Base-by-base conservation (phyloP, 2,113 vertebrate genomes). In the Onychostoma macrolepis region DNA sequence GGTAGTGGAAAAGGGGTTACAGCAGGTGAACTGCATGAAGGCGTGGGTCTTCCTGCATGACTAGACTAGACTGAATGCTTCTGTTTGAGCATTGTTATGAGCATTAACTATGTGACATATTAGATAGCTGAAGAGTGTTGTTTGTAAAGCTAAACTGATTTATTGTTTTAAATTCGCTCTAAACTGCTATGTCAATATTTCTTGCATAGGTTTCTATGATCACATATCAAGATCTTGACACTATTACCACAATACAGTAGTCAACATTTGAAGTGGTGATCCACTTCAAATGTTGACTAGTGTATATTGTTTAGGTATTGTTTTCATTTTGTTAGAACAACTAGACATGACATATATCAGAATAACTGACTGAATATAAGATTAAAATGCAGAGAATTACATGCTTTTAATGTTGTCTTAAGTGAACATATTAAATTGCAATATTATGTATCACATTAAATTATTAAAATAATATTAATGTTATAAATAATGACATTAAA, bases 1-100 rank as follows among this genome's bases (percentile, higher is more conserved):
- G 28, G 89, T 91, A 86, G 82, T 89, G 83, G 89, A 89, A 53
- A 88, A 89, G 67, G 84, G 67, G 24, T 71, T 91, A 38, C 71
- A 63, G 71, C 86, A 91, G 88, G 90, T 90, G 89, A 89, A 80
- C 43, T 72, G 85, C 65, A 87, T 76, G 78, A 30, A 72, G 75
- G 28, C 7, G 6, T 36, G 26, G 26, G 50, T 36, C 83, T 80
- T 48, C 41, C 56, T 78, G 86, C 87, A 88, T 85, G 85, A 77
- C 33, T 61, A 67, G 69, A 77, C 28, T 58, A 81, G 50, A 77
- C 36, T 77, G n/a, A 28, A 17, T 30, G 75, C 45, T 77, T 76
- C 43, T 33, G 45, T 33, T 21, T 56, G 48, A 79, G 8, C 45
- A 24, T 12, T 72, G 13, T 4, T 28, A 48, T 45, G 11, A 45